Percentiles rank a stretch among this genome's conserved stretches.
Conservation (phyloP, 2,113 vertebrate species). For the Danionella cerebrum region DNA sequence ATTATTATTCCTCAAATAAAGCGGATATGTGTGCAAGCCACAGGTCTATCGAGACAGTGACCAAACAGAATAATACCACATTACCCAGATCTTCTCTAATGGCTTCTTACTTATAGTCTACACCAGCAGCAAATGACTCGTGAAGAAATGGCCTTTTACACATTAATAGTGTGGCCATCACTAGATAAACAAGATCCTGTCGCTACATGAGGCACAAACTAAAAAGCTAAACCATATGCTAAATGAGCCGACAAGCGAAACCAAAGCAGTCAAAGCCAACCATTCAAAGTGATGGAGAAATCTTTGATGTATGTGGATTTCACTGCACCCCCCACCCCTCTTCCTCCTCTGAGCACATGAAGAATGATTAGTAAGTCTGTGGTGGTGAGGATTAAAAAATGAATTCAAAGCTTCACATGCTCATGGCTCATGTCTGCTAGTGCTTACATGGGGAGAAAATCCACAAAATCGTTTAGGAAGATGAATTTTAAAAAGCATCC, state of each 20-base stretch:
- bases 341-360: slow-evolving; percentile 33
- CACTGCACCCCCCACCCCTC: no score
- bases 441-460: neutral
- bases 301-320: neutral
- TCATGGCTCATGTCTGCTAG: neutral
- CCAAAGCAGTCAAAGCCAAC: neutral
- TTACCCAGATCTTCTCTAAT: neutral
- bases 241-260: slow-evolving; percentile 9
- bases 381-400: slow-evolving; percentile 44
- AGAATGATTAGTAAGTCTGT: slow-evolving; percentile 33
- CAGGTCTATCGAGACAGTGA: neutral
- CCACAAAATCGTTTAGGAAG: neutral
- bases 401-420: slow-evolving; percentile 40
- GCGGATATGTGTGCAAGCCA: neutral
- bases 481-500: neutral
- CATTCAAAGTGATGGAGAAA: neutral
- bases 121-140: neutral
- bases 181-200: neutral
- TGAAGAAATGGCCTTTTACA: slow-evolving; percentile 19
- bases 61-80: neutral
- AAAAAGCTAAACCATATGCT: slow-evolving; percentile 1
- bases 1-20: no score
- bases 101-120: neutral
- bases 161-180: slow-evolving; percentile 4
- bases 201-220: neutral